Conservation (phyloP, 2,797 vertebrate genomes). For the Mormyrops attenuatus region DNA sequence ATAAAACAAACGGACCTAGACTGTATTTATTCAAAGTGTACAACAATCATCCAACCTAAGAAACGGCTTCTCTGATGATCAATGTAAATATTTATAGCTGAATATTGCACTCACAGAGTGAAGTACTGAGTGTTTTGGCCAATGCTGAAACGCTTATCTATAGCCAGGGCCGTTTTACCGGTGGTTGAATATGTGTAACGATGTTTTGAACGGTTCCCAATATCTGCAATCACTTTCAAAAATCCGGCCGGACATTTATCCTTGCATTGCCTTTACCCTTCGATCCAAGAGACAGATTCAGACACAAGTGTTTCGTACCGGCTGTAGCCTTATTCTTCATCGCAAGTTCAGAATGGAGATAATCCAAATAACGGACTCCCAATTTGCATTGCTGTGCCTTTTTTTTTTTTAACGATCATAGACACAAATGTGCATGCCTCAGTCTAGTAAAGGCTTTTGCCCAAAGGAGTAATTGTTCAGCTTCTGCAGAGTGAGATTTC, state of each 20-base stretch:
- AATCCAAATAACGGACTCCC: neutral
- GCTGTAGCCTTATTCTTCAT: neutral
- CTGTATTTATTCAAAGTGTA: constrained; percentile 40
- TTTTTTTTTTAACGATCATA: neutral
- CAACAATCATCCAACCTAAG: neutral
- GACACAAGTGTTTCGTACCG: neutral
- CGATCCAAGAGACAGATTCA: neutral
- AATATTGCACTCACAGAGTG: neutral
- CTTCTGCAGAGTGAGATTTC: neutral
- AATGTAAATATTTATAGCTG: neutral
- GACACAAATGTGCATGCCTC: neutral
- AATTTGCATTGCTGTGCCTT: neutral
- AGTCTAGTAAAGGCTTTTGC: neutral
- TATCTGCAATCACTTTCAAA: neutral
- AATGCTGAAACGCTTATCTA: neutral
- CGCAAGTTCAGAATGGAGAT: neutral
- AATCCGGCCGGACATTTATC: neutral
- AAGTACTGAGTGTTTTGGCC: neutral
- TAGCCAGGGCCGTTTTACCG: neutral
- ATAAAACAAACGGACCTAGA: constrained; percentile 33
- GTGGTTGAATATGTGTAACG: neutral
- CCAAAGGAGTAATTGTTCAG: neutral
- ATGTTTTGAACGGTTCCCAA: neutral
- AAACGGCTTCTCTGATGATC: neutral
- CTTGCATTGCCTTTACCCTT: neutral